Conservation (phyloP, 2,888 invertebrate species). For the Tetrapedia diversipes region DNA sequence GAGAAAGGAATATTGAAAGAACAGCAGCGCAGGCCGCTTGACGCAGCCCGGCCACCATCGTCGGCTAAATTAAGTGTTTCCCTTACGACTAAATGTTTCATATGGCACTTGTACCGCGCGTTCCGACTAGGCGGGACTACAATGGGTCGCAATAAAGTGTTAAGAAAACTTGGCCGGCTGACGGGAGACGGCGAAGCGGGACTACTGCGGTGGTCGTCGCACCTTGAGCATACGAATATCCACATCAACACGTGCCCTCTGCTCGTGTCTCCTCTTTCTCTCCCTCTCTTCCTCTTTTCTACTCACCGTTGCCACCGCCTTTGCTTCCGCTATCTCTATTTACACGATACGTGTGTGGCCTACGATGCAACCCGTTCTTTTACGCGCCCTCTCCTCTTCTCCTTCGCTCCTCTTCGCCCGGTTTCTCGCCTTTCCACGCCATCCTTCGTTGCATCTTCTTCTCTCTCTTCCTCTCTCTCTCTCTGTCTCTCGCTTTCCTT, state of each 20-base stretch:
- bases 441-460: neutral
- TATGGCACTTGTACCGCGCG: slow-evolving; percentile 35
- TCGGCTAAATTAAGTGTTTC: slow-evolving; percentile 35
- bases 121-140: slow-evolving; percentile 27
- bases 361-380: slow-evolving; percentile 54
- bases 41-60: too few species aligned
- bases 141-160: slow-evolving; percentile 57
- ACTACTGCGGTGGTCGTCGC: slow-evolving; percentile 45
- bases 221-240: slow-evolving; percentile 63
- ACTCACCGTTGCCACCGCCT: neutral
- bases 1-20: slow-evolving; percentile 31
- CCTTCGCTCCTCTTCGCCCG: slow-evolving; percentile 4
- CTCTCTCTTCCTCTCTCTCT: slow-evolving; percentile 11
- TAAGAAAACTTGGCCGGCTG: slow-evolving; percentile 57
- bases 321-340: slow-evolving; percentile 46
- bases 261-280: neutral
- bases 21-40: neutral
- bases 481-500: neutral
- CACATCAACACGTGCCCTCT: slow-evolving; percentile 46
- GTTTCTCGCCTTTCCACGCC: slow-evolving; percentile 1
- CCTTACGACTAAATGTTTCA: slow-evolving; percentile 56
- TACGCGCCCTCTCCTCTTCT: slow-evolving; percentile 17
- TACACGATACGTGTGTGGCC: slow-evolving; percentile 55
- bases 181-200: slow-evolving; percentile 38
- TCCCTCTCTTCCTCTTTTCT: neutral